Conservation (phyloP, 2,113 vertebrate species). For the Ctenomys sociabilis region DNA sequence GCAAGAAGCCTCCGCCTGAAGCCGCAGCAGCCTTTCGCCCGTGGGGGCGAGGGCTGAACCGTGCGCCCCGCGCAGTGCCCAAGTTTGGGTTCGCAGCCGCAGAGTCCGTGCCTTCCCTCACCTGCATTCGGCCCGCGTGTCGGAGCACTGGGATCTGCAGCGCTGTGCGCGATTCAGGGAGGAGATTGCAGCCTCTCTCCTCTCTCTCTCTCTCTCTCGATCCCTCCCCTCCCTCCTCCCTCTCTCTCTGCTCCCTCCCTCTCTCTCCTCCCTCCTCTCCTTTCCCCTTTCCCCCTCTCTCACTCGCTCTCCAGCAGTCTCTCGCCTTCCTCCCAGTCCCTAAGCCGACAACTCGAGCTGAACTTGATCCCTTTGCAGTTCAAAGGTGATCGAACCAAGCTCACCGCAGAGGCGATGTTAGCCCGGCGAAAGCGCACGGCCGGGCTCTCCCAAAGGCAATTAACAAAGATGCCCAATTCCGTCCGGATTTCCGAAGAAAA, state of each 20-base stretch:
- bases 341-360: constrained; percentile 90
- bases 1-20: constrained; percentile 85
- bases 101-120: constrained; percentile 88
- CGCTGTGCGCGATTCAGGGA: constrained; percentile 95
- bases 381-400: constrained; percentile 87
- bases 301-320: constrained; percentile 76
- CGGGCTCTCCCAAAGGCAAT: constrained; percentile 82
- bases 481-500: constrained; percentile 84
- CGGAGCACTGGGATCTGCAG: constrained; percentile 95
- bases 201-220: constrained; percentile 73
- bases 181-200: constrained; percentile 94
- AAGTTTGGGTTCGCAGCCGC: constrained; percentile 90
- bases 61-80: constrained; percentile 77
- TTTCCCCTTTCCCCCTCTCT: constrained; percentile 82
- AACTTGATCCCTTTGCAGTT: constrained; percentile 90
- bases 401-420: constrained; percentile 76
- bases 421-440: background rate
- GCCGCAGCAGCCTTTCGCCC: constrained; percentile 82
- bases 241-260: constrained; percentile 68
- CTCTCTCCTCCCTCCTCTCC: constrained; percentile 75
- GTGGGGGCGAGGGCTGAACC: constrained; percentile 66
- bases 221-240: constrained; percentile 73
- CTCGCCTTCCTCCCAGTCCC: constrained; percentile 83
- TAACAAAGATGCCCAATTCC: constrained; percentile 85
- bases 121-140: constrained; percentile 95